These are phyloP conservation scores for Scyliorhinus canicula DNA, from an alignment of 2,797 vertebrate species.

Conservation along the genomic window DNA sequence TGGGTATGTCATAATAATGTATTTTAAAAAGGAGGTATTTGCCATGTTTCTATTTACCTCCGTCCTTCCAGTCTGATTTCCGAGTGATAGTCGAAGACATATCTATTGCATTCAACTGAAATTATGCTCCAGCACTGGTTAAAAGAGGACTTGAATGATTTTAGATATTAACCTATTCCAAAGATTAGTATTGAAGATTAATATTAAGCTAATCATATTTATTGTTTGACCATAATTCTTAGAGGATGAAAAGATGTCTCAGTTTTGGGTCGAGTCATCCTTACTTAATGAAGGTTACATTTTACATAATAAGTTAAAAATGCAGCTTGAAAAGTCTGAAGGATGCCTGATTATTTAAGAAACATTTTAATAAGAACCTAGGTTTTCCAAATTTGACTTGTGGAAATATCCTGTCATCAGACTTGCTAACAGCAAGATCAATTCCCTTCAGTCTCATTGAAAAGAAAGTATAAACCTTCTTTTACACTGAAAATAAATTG, in stretches of 20 bases:
- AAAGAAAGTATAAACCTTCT: neutral
- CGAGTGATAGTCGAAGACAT: neutral
- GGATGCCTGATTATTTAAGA: neutral
- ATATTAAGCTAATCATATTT: conserved; percentile 19
- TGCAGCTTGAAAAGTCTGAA: neutral
- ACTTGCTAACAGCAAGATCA: neutral
- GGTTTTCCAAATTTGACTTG: neutral
- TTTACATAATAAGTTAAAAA: neutral
- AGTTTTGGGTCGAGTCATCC: neutral
- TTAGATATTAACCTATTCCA: conserved; percentile 27
- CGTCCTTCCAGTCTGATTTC: too few relatives aligned
- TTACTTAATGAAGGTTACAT: too few relatives aligned
- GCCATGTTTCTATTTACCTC: neutral
- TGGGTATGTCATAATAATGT: neutral
- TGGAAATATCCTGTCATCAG: neutral
- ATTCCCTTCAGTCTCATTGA: neutral
- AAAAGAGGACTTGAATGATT: neutral
- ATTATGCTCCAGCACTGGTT: neutral
- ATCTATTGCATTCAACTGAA: conserved; percentile 8
- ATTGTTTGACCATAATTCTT: conserved; percentile 24
- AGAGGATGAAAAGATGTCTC: neutral
- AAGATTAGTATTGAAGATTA: conserved; percentile 21
- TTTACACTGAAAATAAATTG: neutral
- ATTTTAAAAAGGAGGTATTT: conserved; percentile 18
- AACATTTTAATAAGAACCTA: neutral